Percentiles rank a stretch among this genome's conserved stretches.
Evolutionary conservation across 2,888 invertebrate species (phyloP).

Genomic region (Folsomia candida): DNA sequence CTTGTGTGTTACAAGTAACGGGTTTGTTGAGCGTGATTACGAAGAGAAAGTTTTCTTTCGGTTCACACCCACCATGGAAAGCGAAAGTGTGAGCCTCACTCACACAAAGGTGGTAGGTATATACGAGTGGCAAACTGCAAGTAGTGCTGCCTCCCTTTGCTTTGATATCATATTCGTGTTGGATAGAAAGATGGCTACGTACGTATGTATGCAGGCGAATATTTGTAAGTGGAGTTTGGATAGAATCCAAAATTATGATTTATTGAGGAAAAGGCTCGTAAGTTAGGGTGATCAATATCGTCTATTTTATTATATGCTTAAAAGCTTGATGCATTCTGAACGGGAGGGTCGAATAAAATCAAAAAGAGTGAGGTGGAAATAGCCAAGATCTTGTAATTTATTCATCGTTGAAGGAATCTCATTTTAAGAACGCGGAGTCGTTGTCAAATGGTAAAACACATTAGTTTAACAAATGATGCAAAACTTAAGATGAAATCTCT

Average conservation of each 20-base stretch:
- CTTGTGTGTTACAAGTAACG: no score
- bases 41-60: no score
- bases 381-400: not conserved
- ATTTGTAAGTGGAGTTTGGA: constrained; percentile 7
- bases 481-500: not conserved
- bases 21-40: no score
- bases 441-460: not conserved
- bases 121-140: no score
- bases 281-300: not conserved
- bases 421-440: not conserved
- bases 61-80: no score
- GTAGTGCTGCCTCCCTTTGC: no score
- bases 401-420: not conserved
- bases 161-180: no score
- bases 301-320: not conserved
- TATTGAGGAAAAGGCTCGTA: not conserved
- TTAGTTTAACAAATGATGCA: not conserved
- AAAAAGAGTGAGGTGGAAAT: not conserved
- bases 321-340: not conserved
- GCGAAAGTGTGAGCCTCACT: no score
- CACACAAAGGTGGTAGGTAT: no score
- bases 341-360: not conserved
- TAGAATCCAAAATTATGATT: constrained; percentile 16
- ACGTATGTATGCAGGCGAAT: no score
- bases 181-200: no score